Percentiles rank a stretch among this genome's conserved stretches.
phyloP scores from a whole-genome alignment of 2,113 vertebrate species.

The Ariopsis seemanni region DNA sequence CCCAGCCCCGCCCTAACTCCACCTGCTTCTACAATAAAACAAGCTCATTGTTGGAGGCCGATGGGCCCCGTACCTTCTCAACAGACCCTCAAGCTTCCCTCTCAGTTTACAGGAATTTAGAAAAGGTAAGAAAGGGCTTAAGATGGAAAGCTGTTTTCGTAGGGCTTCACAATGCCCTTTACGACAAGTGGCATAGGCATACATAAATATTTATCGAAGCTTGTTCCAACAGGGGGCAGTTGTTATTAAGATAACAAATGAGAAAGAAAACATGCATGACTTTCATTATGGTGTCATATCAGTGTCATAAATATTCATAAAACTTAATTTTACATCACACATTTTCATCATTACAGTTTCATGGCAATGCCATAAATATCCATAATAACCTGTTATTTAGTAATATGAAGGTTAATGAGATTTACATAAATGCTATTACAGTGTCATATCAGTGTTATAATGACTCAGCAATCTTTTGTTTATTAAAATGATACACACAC shows the following conservation, averaged over 20 bases:
- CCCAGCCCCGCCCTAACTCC: slow-evolving; percentile 75
- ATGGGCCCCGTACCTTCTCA: slow-evolving; percentile 73
- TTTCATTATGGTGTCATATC: background rate
- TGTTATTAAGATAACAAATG: background rate
- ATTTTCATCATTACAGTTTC: background rate
- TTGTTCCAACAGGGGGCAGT: background rate
- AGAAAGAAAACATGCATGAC: background rate
- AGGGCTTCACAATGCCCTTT: background rate
- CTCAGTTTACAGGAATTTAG: slow-evolving; percentile 70
- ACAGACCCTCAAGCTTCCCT: slow-evolving; percentile 71
- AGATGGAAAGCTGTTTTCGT: background rate
- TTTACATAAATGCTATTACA: background rate
- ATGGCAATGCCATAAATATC: background rate
- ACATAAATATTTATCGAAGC: background rate
- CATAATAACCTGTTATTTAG: background rate
- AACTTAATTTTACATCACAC: background rate
- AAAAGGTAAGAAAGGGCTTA: slow-evolving; percentile 79
- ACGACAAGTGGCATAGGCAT: no score
- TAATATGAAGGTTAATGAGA: background rate
- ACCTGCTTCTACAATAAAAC: slow-evolving; percentile 74
- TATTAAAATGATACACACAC: no score
- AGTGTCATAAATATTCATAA: background rate
- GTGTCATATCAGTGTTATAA: background rate
- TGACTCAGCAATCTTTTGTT: no score
- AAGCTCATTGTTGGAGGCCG: slow-evolving; percentile 69